These are phyloP conservation scores for Cydia strobilella DNA, from an alignment of 1,140 invertebrate species.

Conservation along the genomic window DNA sequence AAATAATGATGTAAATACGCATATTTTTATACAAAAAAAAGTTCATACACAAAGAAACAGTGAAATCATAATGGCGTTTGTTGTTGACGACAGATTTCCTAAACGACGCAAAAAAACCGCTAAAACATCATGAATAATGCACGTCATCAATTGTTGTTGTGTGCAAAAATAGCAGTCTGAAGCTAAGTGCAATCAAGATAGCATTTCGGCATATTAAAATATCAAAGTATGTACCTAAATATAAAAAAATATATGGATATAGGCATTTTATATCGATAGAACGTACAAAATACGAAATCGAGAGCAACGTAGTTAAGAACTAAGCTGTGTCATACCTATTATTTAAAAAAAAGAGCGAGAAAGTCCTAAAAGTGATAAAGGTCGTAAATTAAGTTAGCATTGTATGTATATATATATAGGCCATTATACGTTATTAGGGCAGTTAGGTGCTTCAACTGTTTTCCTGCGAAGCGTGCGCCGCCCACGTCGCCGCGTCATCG, in stretches of 20 bases:
- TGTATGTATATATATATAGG: background rate
- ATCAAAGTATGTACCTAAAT: slow-evolving; percentile 34
- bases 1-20: background rate
- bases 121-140: slow-evolving; percentile 23
- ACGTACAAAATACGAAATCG: no score
- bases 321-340: no score
- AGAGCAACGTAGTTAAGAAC: no score
- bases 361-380: background rate
- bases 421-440: background rate
- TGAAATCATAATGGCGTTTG: background rate
- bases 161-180: slow-evolving; percentile 1
- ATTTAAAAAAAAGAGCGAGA: no score
- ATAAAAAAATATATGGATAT: slow-evolving; percentile 30
- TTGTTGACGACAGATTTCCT: background rate
- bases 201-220: slow-evolving; percentile 23
- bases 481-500: slow-evolving; percentile 33
- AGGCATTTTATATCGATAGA: no score
- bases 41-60: background rate
- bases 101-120: slow-evolving; percentile 9
- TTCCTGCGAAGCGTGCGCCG: slow-evolving; percentile 22
- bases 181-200: slow-evolving; percentile 42
- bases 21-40: background rate
- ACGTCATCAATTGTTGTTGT: slow-evolving; percentile 19
- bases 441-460: background rate
- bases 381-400: background rate